Evolutionary conservation across 2,888 invertebrate species (phyloP).

Genomic region (Tuberolachnus salignus): DNA sequence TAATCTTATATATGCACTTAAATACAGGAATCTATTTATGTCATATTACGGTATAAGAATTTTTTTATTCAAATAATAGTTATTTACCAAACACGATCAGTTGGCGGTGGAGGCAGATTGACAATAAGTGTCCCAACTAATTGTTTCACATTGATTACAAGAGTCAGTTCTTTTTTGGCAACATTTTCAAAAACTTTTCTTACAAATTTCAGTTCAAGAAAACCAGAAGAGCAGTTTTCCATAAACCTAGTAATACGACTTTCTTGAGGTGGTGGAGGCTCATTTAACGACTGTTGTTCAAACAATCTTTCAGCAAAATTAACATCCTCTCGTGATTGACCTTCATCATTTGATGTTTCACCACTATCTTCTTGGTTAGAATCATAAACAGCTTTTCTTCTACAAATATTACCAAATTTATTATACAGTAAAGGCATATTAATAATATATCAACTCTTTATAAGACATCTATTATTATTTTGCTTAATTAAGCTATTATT

Average conservation of each 20-base stretch:
- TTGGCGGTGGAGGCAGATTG: conserved; percentile 87
- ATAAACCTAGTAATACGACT: conserved; percentile 63
- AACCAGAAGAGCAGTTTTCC: conserved; percentile 62
- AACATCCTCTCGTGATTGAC: conserved; percentile 45
- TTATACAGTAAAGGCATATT: too few relatives aligned
- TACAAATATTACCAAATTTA: too few relatives aligned
- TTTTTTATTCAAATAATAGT: background rate
- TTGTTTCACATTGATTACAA: conserved; percentile 82
- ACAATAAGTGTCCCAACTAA: conserved; percentile 79
- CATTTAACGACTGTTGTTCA: conserved; percentile 63
- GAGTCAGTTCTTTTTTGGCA: conserved; percentile 83
- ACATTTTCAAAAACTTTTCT: conserved; percentile 89
- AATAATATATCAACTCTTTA: too few relatives aligned
- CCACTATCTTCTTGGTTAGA: conserved; percentile 61
- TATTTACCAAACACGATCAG: conserved; percentile 82
- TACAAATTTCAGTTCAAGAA: conserved; percentile 81
- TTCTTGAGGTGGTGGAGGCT: conserved; percentile 60
- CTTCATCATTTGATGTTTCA: conserved; percentile 60
- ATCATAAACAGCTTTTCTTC: conserved; percentile 43
- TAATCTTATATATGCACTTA: too few relatives aligned
- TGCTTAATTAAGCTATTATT: too few relatives aligned
- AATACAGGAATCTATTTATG: too few relatives aligned
- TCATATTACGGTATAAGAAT: too few relatives aligned
- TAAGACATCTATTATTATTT: too few relatives aligned
- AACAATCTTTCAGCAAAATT: conserved; percentile 47